phyloP scores from a whole-genome alignment of 2,113 vertebrate genomes.

The Engraulis encrasicolus region DNA sequence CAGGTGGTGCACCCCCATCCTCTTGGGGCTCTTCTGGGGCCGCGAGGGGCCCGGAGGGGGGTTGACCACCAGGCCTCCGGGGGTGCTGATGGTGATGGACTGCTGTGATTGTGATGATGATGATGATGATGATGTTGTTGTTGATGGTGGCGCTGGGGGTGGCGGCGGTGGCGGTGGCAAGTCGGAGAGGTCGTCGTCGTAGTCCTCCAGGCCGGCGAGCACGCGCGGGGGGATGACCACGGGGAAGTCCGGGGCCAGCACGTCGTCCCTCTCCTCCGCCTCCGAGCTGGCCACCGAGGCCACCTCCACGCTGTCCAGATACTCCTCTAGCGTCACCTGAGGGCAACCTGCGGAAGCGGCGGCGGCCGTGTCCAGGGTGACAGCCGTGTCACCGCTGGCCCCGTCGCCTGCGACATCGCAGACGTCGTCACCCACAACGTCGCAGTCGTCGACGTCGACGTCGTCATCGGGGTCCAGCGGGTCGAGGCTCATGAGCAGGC shows the following conservation, averaged over 20 bases:
- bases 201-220: constrained; percentile 59
- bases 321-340: no score
- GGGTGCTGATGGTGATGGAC: no score
- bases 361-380: constrained; percentile 57
- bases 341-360: no score
- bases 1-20: constrained; percentile 96
- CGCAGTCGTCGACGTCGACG: no score
- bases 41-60: constrained; percentile 65
- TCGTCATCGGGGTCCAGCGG: constrained; percentile 23
- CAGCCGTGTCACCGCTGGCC: constrained; percentile 56
- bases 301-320: constrained; percentile 45
- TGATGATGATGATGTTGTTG: no score
- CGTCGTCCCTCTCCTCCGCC: constrained; percentile 80
- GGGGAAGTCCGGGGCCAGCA: constrained; percentile 70
- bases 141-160: constrained; percentile 1
- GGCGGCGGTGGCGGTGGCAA: constrained; percentile 55
- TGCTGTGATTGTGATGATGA: no score
- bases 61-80: background rate
- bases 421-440: no score
- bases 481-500: constrained; percentile 71
- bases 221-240: constrained; percentile 60
- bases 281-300: constrained; percentile 72
- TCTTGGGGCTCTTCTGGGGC: constrained; percentile 90
- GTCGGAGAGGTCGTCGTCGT: no score
- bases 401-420: constrained; percentile 43